Evolutionary conservation across 2,888 invertebrate species (phyloP).

Genomic region (Congeria kusceri): DNA sequence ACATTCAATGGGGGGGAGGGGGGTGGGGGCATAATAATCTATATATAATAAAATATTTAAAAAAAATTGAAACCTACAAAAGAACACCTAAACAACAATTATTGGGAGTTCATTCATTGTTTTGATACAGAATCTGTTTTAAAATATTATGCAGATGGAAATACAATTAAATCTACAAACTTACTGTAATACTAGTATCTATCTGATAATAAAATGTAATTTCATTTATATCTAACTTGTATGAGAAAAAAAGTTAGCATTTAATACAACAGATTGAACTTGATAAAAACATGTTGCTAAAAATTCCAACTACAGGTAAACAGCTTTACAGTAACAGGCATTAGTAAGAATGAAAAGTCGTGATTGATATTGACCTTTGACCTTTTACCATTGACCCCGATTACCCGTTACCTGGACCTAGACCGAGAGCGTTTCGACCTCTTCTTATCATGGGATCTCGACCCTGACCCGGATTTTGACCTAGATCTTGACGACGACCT

Average conservation of each 20-base stretch:
- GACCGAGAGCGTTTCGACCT: slow-evolving; percentile 70
- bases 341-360: slow-evolving; percentile 25
- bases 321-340: neutral
- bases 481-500: slow-evolving; percentile 68
- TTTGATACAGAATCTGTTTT: too few relatives aligned
- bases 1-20: too few relatives aligned
- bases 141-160: too few relatives aligned
- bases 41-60: too few relatives aligned
- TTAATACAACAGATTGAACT: neutral
- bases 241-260: neutral
- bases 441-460: slow-evolving; percentile 58
- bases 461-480: slow-evolving; percentile 64
- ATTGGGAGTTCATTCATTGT: too few relatives aligned
- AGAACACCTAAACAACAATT: too few relatives aligned
- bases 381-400: slow-evolving; percentile 65
- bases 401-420: slow-evolving; percentile 83
- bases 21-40: too few relatives aligned
- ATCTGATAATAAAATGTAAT: too few relatives aligned
- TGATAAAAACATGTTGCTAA: slow-evolving; percentile 3
- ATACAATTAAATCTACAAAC: too few relatives aligned
- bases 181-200: too few relatives aligned
- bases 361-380: slow-evolving; percentile 78
- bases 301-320: neutral
- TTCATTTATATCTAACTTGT: neutral
- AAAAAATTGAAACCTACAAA: too few relatives aligned